Conservation (phyloP, 2,797 vertebrate genomes). For the Spheniscus humboldti region DNA sequence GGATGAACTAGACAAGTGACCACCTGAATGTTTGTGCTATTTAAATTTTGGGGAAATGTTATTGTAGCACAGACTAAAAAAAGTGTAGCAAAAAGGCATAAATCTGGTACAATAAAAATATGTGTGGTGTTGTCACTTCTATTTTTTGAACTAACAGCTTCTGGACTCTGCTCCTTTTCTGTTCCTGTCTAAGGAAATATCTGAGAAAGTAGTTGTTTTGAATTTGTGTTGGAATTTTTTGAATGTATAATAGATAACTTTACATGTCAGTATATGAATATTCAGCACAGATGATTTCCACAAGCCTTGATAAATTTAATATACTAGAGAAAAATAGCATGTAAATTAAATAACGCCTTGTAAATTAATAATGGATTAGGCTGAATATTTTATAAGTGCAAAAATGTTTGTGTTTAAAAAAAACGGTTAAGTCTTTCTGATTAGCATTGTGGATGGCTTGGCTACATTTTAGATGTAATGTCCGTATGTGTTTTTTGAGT, state of each 20-base stretch:
- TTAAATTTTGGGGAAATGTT: background rate
- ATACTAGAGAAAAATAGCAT: conserved; percentile 27
- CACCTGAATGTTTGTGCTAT: background rate
- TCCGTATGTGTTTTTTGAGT: background rate
- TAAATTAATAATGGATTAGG: conserved; percentile 51
- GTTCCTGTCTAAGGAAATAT: background rate
- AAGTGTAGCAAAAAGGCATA: background rate
- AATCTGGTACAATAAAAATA: background rate
- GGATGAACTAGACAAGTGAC: background rate
- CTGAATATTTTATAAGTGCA: conserved; percentile 49
- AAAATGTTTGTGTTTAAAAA: conserved; percentile 37
- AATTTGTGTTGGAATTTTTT: background rate
- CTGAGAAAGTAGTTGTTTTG: background rate
- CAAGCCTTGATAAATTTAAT: conserved; percentile 23
- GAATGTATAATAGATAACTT: background rate
- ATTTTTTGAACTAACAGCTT: background rate
- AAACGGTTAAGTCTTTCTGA: background rate
- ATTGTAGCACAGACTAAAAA: background rate
- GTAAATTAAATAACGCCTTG: conserved; percentile 31
- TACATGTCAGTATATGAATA: conserved; percentile 4
- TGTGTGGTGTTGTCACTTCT: background rate
- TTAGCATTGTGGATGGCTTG: background rate
- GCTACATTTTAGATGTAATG: background rate
- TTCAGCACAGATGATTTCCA: conserved; percentile 2
- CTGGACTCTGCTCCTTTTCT: background rate